phyloP scores from a whole-genome alignment of 2,888 invertebrate genomes.

The Melipona bicolor region DNA sequence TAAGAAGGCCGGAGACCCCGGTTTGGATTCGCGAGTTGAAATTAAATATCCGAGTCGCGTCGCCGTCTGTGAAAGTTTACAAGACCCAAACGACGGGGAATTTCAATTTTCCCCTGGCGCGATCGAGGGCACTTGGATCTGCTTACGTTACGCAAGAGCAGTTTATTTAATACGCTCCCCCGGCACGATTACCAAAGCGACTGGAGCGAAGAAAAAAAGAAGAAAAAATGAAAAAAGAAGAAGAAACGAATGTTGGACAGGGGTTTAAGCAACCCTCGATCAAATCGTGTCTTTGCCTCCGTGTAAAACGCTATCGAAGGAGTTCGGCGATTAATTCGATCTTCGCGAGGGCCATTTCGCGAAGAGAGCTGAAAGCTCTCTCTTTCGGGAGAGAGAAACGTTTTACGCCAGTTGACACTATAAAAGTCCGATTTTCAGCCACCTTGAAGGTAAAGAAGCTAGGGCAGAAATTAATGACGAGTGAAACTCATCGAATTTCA shows the following conservation, averaged over 20 bases:
- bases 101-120: conserved; percentile 43
- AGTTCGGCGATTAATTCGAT: not conserved
- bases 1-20: too few relatives aligned
- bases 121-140: conserved; percentile 36
- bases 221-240: too few relatives aligned
- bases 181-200: conserved; percentile 42
- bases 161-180: conserved; percentile 54
- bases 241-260: conserved; percentile 24
- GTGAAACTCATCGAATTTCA: not conserved
- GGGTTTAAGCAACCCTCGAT: not conserved
- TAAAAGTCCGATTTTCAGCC: not conserved
- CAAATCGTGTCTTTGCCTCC: not conserved
- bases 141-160: conserved; percentile 39
- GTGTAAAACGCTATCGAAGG: conserved; percentile 11
- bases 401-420: not conserved
- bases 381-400: not conserved
- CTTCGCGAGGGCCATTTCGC: not conserved
- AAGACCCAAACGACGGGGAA: conserved; percentile 30
- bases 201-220: not conserved
- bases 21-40: not conserved
- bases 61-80: conserved; percentile 9
- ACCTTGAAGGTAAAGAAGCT: not conserved
- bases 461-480: not conserved
- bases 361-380: not conserved
- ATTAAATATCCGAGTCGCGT: conserved; percentile 26